Conservation (phyloP, 92 coral and sea anemone species). For the Zoanthus gigantus region DNA sequence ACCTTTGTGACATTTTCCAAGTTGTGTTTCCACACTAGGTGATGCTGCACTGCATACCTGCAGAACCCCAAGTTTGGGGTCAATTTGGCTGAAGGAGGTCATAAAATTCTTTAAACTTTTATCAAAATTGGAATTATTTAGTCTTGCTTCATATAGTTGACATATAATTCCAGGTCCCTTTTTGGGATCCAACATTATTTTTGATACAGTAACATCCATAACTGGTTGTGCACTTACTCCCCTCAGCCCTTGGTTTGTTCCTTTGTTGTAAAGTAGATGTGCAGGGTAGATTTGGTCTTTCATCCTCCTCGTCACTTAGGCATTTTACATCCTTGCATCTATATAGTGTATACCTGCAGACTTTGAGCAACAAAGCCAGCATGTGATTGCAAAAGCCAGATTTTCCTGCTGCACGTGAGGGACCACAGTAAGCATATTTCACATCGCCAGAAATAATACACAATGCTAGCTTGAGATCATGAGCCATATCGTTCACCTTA, state of each 20-base stretch:
- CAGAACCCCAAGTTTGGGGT: too few species aligned
- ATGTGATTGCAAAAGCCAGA: slow-evolving; percentile 39
- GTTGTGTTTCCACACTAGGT: too few species aligned
- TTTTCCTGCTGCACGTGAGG: slow-evolving; percentile 37
- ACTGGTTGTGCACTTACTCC: neutral
- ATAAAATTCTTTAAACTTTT: too few species aligned
- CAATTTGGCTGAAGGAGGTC: too few species aligned
- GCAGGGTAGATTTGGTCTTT: slow-evolving; percentile 26
- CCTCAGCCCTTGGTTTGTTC: slow-evolving; percentile 32
- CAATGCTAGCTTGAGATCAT: slow-evolving; percentile 26
- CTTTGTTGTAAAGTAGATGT: slow-evolving; percentile 35
- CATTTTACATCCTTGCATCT: neutral
- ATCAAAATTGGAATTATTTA: too few species aligned
- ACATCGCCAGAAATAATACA: slow-evolving; percentile 33
- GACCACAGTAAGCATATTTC: slow-evolving; percentile 29
- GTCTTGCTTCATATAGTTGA: too few species aligned
- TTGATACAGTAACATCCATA: too few species aligned
- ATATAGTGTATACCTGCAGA: slow-evolving; percentile 31
- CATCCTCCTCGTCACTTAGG: slow-evolving; percentile 20
- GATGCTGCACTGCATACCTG: too few species aligned
- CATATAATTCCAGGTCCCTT: too few species aligned
- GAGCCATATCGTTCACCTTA: slow-evolving; percentile 34
- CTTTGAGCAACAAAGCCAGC: slow-evolving; percentile 27
- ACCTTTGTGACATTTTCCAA: too few species aligned
- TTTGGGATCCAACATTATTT: too few species aligned